Base-by-base conservation (phyloP, 2,797 vertebrate genomes). In the Loris lydekkerianus region DNA sequence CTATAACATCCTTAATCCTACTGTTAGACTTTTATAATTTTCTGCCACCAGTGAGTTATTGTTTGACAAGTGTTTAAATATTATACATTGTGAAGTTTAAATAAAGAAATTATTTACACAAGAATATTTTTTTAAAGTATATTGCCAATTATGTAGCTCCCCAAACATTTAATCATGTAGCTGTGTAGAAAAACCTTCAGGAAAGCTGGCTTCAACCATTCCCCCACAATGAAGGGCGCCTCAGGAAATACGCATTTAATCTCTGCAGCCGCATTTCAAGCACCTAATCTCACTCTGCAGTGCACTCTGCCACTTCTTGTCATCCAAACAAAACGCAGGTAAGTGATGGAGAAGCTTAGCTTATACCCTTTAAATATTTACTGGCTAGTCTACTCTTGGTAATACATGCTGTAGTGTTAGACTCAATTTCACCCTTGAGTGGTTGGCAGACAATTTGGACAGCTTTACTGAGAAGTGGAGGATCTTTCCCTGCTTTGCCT, bases 391-490 rank as follows among this genome's bases (percentile, higher is more conserved):
- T 95, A 53, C 56, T 97, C 82, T 96, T 96, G 80, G 93, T 92
- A 96, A 93, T 96, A 97, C 89, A 96, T 27, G 69, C 97, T 98
- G 82, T 93, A 95, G 89, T 70, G 95, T 81, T 97, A 96, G 96
- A 98, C 95, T 97, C 96, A 98, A 94, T 98, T 98, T 97, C 97
- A 98, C 88, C 96, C 96, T 98, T 58, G 80, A 83, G 25, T 95
- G 95, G 65, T 46, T 95, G 70, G 90, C 93, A 97, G 97, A 97
- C 97, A 98, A 96, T 97, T 94, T 96, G 96, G 96, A 95, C 93
- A 97, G 94, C 86, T 93, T 97, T 98, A 95, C 73, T 86, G 94
- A 97, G 95, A 97, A 98, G 78, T 75, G 73, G 72, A 60, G 85
- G 43, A 80, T 97, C 94, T 95, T 97, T 96, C 77, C 73, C 83